phyloP scores from a whole-genome alignment of 2,888 invertebrate genomes.

The Tetramorium bicarinatum region DNA sequence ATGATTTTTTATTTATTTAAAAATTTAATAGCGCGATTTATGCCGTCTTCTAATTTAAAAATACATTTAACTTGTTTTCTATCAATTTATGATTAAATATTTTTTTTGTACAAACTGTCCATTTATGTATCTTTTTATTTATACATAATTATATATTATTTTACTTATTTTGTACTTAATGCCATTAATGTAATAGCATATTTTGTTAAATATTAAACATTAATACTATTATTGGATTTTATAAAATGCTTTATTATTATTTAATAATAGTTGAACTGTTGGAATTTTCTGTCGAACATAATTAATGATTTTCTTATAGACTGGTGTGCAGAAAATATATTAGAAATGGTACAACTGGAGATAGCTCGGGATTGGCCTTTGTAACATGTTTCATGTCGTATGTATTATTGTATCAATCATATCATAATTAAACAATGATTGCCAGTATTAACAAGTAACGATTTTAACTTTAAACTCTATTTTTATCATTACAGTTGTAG shows the following conservation, averaged over 20 bases:
- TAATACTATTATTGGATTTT: slow-evolving; percentile 15
- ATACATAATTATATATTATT: neutral
- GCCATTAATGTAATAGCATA: neutral
- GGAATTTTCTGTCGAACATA: slow-evolving; percentile 25
- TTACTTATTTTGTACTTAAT: neutral
- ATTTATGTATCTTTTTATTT: neutral
- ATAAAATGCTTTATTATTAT: neutral
- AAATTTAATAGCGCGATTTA: neutral
- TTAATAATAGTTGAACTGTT: neutral
- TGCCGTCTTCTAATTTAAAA: neutral
- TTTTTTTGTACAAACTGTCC: neutral
- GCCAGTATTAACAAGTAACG: neutral
- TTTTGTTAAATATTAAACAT: slow-evolving; percentile 29
- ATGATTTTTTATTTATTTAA: slow-evolving; percentile 52
- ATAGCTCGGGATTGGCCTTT: slow-evolving; percentile 92
- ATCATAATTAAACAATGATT: neutral
- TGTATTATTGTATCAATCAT: slow-evolving; percentile 81
- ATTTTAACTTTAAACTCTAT: slow-evolving; percentile 1
- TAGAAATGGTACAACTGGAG: slow-evolving; percentile 91
- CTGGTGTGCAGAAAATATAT: slow-evolving; percentile 93
- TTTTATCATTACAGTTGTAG: slow-evolving; percentile 88
- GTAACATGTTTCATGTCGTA: slow-evolving; percentile 92
- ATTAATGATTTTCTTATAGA: slow-evolving; percentile 87
- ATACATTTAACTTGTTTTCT: neutral
- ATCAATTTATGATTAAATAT: neutral